These are phyloP conservation scores for Amazona guildingii DNA, from an alignment of 2,113 vertebrate genomes.

Conservation along the genomic window DNA sequence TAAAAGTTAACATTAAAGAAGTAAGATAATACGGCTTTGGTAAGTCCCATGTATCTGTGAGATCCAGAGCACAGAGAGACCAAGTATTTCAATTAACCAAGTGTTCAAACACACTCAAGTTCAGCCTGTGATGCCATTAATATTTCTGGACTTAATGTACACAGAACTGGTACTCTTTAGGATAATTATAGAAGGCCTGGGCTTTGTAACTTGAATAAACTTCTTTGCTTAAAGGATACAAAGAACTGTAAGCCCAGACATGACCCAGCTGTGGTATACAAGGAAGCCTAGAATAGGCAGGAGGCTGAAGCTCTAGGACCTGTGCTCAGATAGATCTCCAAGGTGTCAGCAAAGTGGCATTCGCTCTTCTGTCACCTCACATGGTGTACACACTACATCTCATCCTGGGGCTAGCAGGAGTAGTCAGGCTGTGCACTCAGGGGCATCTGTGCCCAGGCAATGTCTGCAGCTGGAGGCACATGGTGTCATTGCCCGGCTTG, in stretches of 20 bases:
- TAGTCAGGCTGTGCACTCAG: background rate
- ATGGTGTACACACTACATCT: background rate
- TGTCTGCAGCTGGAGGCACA: background rate
- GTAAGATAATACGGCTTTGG: background rate
- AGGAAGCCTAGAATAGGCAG: background rate
- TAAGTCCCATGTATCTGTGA: background rate
- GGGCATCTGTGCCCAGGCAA: background rate
- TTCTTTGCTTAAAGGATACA: background rate
- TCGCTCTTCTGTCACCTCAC: background rate
- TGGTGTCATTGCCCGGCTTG: background rate
- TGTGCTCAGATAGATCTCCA: background rate
- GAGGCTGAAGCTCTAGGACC: background rate
- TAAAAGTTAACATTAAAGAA: background rate
- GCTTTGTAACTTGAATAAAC: background rate
- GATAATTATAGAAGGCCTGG: background rate
- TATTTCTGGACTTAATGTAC: background rate
- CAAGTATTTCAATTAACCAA: background rate
- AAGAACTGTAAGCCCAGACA: background rate
- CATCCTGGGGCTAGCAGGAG: background rate
- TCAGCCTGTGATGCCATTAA: background rate
- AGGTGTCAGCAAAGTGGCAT: background rate
- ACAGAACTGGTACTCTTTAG: background rate
- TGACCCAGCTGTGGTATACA: background rate
- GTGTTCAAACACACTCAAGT: background rate
- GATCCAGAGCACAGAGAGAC: background rate